Evolutionary conservation across 2,888 invertebrate genomes (phyloP).

Genomic region (Ectobius pallidus): DNA sequence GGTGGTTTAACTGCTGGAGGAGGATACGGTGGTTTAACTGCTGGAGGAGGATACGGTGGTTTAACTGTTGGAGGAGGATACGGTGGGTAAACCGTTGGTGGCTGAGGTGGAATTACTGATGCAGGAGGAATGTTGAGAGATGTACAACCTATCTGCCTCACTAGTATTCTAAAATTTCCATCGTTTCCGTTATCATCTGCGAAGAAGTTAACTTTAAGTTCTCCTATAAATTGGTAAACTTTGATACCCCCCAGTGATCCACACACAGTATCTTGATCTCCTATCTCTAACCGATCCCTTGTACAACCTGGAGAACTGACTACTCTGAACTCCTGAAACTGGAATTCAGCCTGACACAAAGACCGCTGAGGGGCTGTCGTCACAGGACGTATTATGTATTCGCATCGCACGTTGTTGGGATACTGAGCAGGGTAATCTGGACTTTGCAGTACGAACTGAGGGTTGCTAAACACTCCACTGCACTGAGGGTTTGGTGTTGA

Average conservation of each 20-base stretch:
- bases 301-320: conserved; percentile 58
- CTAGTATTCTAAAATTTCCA: conserved; percentile 56
- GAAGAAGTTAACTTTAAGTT: conserved; percentile 57
- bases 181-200: conserved; percentile 51
- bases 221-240: conserved; percentile 57
- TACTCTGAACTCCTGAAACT: conserved; percentile 62
- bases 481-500: conserved; percentile 45
- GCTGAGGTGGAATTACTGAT: not conserved
- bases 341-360: conserved; percentile 59
- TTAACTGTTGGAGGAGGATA: no score
- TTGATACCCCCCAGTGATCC: conserved; percentile 58
- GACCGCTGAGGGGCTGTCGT: conserved; percentile 51
- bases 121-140: not conserved
- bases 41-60: not conserved
- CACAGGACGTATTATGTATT: conserved; percentile 58
- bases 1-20: not conserved
- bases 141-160: not conserved
- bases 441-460: conserved; percentile 59
- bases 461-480: conserved; percentile 56
- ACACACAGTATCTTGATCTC: conserved; percentile 58
- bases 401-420: conserved; percentile 56
- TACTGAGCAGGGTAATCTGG: conserved; percentile 61
- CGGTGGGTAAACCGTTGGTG: not conserved
- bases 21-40: not conserved
- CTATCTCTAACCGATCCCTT: conserved; percentile 60